Evolutionary conservation across 64 coral and sea anemone genomes (phyloP).

Genomic region (Catalaphyllia jardinei): DNA sequence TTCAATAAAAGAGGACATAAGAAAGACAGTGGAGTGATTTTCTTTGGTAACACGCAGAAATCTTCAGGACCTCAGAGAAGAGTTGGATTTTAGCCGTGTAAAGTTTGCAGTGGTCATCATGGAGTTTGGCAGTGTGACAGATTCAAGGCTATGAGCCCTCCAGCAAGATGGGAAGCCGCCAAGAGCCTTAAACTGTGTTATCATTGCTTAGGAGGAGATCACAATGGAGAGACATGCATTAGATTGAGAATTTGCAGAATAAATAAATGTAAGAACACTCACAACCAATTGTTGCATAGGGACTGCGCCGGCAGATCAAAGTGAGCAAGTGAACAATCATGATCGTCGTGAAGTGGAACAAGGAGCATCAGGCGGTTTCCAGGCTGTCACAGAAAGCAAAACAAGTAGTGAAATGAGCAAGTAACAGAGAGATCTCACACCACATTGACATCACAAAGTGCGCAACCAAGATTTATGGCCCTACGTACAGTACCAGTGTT

Average conservation of each 20-base stretch:
- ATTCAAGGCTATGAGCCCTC: too few relatives aligned
- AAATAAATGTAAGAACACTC: too few relatives aligned
- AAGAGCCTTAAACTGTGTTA: too few relatives aligned
- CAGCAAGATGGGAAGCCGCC: too few relatives aligned
- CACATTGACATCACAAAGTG: neutral
- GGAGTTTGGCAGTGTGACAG: too few relatives aligned
- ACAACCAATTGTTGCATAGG: too few relatives aligned
- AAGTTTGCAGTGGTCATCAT: constrained; percentile 17
- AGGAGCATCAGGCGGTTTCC: too few relatives aligned
- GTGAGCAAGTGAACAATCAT: constrained; percentile 18
- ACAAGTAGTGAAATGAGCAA: constrained; percentile 18
- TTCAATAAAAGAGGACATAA: constrained; percentile 31
- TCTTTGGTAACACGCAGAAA: neutral
- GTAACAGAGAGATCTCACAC: neutral
- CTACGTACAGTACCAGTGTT: constrained; percentile 50
- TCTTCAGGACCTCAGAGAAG: neutral
- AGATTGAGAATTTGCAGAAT: too few relatives aligned
- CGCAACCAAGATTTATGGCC: constrained; percentile 8
- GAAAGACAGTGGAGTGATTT: neutral
- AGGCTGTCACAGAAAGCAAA: too few relatives aligned
- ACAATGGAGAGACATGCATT: too few relatives aligned
- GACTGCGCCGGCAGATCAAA: constrained; percentile 2
- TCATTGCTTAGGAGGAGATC: too few relatives aligned
- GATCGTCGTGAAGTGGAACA: too few relatives aligned
- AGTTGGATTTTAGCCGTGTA: constrained; percentile 17